A percentile compares a stretch with the other conserved stretches of the same genome.
These are phyloP conservation scores for Xenopus borealis DNA, from an alignment of 2,113 vertebrate genomes.

Conservation along the genomic window DNA sequence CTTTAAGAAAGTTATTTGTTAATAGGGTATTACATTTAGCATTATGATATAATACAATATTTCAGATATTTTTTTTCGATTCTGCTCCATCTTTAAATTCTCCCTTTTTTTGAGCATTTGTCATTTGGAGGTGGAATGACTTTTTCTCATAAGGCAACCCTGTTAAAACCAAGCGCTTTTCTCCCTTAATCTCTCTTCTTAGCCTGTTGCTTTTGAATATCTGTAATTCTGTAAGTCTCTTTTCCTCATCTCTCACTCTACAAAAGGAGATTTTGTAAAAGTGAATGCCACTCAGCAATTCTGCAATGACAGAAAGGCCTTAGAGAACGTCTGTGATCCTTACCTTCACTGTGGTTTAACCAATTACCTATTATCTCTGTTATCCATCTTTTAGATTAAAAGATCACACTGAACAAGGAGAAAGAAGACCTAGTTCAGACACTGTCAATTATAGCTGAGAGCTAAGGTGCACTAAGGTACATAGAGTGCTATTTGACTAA, in stretches of 20 bases:
- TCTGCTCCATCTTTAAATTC: too few relatives aligned
- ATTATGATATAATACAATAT: too few relatives aligned
- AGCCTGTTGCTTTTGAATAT: constrained; percentile 44
- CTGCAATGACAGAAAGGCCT: background rate
- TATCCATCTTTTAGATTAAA: constrained; percentile 44
- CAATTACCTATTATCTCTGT: constrained; percentile 33
- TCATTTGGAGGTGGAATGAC: too few relatives aligned
- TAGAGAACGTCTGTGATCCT: constrained; percentile 25
- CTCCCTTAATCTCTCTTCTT: constrained; percentile 48
- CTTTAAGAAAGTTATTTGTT: too few relatives aligned
- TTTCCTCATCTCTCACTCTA: fast-evolving
- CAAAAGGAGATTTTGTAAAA: constrained; percentile 41
- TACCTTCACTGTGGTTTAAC: background rate
- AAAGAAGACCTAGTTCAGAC: constrained; percentile 53
- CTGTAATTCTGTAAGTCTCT: constrained; percentile 35
- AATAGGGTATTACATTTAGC: too few relatives aligned
- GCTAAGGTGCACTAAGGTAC: constrained; percentile 16
- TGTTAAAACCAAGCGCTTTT: constrained; percentile 56
- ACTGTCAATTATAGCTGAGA: constrained; percentile 52
- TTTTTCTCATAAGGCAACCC: constrained; percentile 52
- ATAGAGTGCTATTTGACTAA: constrained; percentile 49
- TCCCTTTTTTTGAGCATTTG: too few relatives aligned
- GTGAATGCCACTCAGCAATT: constrained; percentile 4
- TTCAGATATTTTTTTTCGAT: too few relatives aligned
- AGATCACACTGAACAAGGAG: constrained; percentile 46